phyloP scores from a whole-genome alignment of 2,797 vertebrate genomes.

The Pangasius krempfi region DNA sequence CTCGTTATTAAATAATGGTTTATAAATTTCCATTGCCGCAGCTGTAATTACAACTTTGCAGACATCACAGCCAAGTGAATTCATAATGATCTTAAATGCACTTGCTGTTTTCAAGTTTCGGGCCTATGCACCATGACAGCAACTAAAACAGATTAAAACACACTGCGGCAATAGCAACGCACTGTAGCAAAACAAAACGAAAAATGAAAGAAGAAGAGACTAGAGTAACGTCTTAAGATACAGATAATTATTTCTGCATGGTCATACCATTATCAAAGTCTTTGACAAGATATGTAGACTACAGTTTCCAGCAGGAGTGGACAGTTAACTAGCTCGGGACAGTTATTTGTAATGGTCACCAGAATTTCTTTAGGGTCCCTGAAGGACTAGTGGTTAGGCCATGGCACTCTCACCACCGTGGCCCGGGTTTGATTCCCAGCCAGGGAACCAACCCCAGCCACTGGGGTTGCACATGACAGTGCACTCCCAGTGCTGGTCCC shows the following conservation, averaged over 20 bases:
- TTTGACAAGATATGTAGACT: too few species aligned
- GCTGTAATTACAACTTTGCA: conserved; percentile 33
- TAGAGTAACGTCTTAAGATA: not conserved
- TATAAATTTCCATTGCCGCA: conserved; percentile 26
- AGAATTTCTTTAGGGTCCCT: too few species aligned
- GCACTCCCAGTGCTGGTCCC: too few species aligned
- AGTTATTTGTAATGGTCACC: too few species aligned
- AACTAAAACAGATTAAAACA: conserved; percentile 34
- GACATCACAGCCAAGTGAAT: not conserved
- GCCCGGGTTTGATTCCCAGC: too few species aligned
- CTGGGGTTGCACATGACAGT: too few species aligned
- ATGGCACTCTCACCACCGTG: too few species aligned
- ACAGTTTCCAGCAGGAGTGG: too few species aligned
- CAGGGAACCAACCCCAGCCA: too few species aligned
- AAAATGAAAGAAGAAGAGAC: not conserved
- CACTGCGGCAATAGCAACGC: not conserved
- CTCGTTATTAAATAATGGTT: conserved; percentile 27
- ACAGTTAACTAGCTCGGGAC: too few species aligned
- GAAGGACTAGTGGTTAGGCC: too few species aligned
- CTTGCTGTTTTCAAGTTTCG: conserved; percentile 23
- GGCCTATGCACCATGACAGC: conserved; percentile 14
- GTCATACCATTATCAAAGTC: too few species aligned
- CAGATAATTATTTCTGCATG: not conserved
- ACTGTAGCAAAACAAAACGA: not conserved
- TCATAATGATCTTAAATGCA: conserved; percentile 1